Conservation (phyloP, 2,797 vertebrate species). For the Pelochelys cantorii region DNA sequence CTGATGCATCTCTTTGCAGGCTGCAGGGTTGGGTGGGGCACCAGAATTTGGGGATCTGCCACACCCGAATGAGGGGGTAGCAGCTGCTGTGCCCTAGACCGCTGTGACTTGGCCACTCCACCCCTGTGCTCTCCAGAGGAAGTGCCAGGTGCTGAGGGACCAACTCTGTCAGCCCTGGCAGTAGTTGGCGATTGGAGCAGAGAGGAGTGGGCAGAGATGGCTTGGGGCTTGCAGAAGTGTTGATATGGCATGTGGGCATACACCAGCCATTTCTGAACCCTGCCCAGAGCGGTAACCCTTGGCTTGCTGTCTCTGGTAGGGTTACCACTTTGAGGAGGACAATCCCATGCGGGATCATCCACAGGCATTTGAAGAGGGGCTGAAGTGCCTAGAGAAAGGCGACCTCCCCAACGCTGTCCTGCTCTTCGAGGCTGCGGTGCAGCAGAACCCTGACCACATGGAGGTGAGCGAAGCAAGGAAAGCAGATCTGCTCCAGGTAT, state of each 20-base stretch:
- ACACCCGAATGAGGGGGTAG: too few relatives aligned
- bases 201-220: neutral
- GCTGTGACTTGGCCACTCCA: neutral
- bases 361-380: constrained; percentile 92
- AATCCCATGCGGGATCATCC: constrained; percentile 94
- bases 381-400: constrained; percentile 91
- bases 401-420: constrained; percentile 97
- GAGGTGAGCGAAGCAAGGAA: constrained; percentile 85
- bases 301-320: constrained; percentile 78
- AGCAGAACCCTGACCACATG: constrained; percentile 93
- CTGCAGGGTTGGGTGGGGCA: neutral
- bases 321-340: constrained; percentile 96
- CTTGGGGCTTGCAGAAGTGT: neutral
- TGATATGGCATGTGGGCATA: neutral
- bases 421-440: constrained; percentile 96
- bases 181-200: neutral
- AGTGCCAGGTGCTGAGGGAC: neutral
- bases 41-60: neutral
- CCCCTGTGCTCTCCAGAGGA: neutral
- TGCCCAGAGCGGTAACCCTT: neutral
- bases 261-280: neutral
- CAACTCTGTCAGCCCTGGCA: neutral
- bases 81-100: rapidly evolving
- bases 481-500: rapidly evolving
- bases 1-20: neutral